Base-by-base conservation (phyloP, 1,140 invertebrate species). In the Hirudo medicinalis region DNA sequence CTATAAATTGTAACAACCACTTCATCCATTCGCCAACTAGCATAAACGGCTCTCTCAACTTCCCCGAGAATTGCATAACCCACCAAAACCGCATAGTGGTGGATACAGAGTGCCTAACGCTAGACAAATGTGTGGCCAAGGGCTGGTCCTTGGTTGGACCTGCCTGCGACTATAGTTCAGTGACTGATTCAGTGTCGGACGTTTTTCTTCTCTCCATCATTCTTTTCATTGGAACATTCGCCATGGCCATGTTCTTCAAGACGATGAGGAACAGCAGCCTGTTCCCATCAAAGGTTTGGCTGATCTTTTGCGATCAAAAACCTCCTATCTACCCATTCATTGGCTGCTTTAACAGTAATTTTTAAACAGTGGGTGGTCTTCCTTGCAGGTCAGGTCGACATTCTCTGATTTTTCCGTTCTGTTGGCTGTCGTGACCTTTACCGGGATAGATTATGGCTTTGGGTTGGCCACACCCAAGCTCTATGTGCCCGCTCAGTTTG, bases 361-460 rank as follows among this genome's bases (percentile, higher is more conserved):
- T 49, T 11, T 49, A 17, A 49, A 13, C 43, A 11, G 2, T 6
- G 19, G 1, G 2, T 4, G 22, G 6, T 63, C 22, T 25, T 25
- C 13, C 2, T 73, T 74, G 36, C 29, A 80, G 80, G 71, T 74
- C 25, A 78, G 82, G 9, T 76, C 75, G 54, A 72, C 76, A 19
- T 76, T 85, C 53, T 77, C 82, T 55, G 84, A 86, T 73, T 85
- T 85, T 76, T 80, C 82, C n/a, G 83, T 86, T 13, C 74, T 85
- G 11, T 80, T 85, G 60, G 78, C 84, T 36, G 85, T 85, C 70
- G 68, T 84, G 20, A 67, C 76, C 2, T 81, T 84, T 76, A 80
- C 83, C 9, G 43, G 72, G 17, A 27, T 83, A 32, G 80, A 84
- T 71, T 74, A 76, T 49, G 71, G 70, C 32, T 71, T 82, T 27